Percentiles rank a stretch among this genome's conserved stretches.
These are phyloP conservation scores for Antheraea pernyi DNA, from an alignment of 1,140 invertebrate species.

Conservation along the genomic window DNA sequence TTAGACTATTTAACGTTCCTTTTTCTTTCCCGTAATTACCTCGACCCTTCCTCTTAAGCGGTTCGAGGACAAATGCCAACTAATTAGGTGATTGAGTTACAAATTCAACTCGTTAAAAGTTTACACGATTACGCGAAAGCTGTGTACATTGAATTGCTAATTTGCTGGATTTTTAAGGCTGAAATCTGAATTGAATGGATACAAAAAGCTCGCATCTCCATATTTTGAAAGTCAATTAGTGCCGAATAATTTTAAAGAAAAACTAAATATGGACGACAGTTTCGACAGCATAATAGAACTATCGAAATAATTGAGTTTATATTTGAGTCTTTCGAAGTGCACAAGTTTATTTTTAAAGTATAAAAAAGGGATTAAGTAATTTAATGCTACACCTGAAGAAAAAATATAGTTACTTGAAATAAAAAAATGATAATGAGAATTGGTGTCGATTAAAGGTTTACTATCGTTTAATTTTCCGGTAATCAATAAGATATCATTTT, in stretches of 20 bases:
- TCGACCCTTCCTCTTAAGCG: slow-evolving; percentile 16
- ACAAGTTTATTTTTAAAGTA: background rate
- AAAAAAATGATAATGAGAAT: background rate
- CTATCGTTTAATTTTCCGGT: too few relatives aligned
- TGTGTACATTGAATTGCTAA: slow-evolving; percentile 28
- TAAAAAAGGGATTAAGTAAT: too few relatives aligned
- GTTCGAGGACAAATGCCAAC: slow-evolving; percentile 42
- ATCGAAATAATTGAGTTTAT: background rate
- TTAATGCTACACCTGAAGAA: too few relatives aligned
- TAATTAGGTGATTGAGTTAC: slow-evolving; percentile 50
- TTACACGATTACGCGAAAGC: slow-evolving; percentile 38
- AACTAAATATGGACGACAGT: background rate
- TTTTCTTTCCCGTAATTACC: background rate
- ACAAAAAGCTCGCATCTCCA: background rate
- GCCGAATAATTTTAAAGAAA: background rate
- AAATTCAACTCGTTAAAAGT: slow-evolving; percentile 40
- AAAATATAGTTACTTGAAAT: too few relatives aligned
- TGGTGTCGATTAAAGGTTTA: too few relatives aligned
- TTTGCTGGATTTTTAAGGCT: slow-evolving; percentile 16
- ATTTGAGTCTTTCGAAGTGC: background rate
- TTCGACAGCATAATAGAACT: background rate
- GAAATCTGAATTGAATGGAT: slow-evolving; percentile 4
- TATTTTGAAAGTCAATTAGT: slow-evolving; percentile 3
- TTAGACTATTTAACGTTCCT: background rate
- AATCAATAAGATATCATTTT: too few relatives aligned